phyloP scores from a whole-genome alignment of 1,140 invertebrate species.

The Hycleus cichorii region DNA sequence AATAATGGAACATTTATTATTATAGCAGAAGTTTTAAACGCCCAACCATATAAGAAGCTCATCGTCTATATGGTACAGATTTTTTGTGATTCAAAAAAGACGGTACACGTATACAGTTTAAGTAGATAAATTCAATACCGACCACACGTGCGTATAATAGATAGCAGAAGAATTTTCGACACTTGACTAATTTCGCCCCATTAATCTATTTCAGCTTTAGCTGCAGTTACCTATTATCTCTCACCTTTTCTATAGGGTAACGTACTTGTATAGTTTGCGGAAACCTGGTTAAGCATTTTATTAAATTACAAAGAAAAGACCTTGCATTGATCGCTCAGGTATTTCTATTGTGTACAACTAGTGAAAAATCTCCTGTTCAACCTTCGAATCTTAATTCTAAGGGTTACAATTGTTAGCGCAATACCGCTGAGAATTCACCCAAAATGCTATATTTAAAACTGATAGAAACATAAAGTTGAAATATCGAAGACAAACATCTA shows the following conservation, averaged over 20 bases:
- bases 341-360: slow-evolving; percentile 6
- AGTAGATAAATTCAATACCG: background rate
- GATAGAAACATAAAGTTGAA: no score
- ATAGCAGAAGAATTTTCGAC: slow-evolving; percentile 31
- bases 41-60: no score
- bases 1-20: background rate
- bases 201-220: slow-evolving; percentile 35
- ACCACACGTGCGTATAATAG: slow-evolving; percentile 29
- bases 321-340: slow-evolving; percentile 6
- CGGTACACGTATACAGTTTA: no score
- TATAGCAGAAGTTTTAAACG: background rate
- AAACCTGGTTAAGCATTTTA: slow-evolving; percentile 15
- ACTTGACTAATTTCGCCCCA: slow-evolving; percentile 34
- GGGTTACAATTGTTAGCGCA: background rate
- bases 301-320: slow-evolving; percentile 13
- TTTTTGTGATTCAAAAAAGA: no score
- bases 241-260: slow-evolving; percentile 14
- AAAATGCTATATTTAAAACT: background rate
- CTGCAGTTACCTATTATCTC: slow-evolving; percentile 23
- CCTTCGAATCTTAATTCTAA: slow-evolving; percentile 3
- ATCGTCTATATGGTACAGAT: no score
- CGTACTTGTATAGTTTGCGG: slow-evolving; percentile 15
- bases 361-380: background rate
- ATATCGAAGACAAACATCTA: no score
- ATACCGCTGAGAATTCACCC: background rate